Evolutionary conservation across 2,797 vertebrate species (phyloP).

Genomic region (Sebastes glaucus): DNA sequence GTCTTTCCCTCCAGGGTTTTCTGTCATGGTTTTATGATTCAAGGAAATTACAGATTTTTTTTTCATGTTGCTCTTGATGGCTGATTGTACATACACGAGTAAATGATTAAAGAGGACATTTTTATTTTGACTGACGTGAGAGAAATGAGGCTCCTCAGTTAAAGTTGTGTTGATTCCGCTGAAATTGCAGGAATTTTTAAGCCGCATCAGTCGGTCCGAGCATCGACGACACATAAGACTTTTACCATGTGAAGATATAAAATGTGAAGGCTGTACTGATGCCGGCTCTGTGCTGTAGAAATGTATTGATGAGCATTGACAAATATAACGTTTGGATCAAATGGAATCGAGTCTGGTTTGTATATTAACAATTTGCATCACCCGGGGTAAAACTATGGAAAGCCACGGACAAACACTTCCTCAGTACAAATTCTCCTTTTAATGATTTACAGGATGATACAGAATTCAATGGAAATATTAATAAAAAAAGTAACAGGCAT

Average conservation of each 20-base stretch:
- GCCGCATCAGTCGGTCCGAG: not conserved
- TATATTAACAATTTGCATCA: not conserved
- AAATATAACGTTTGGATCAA: slow-evolving; percentile 25
- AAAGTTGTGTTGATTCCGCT: slow-evolving; percentile 14
- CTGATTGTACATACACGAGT: slow-evolving; percentile 59
- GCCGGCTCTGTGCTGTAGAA: slow-evolving; percentile 13
- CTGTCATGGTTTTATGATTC: not conserved
- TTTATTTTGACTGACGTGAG: not conserved
- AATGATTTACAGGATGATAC: slow-evolving; percentile 34
- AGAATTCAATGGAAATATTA: slow-evolving; percentile 11
- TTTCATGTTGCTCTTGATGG: slow-evolving; percentile 37
- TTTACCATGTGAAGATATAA: not conserved
- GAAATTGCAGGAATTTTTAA: not conserved
- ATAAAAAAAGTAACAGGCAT: not conserved
- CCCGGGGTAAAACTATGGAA: not conserved
- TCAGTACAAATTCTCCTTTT: slow-evolving; percentile 39
- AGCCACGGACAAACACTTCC: not conserved
- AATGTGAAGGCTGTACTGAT: not conserved
- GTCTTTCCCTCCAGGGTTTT: not conserved
- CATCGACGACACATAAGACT: not conserved
- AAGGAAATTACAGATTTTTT: not conserved
- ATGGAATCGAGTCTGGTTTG: not conserved
- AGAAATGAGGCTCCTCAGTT: not conserved
- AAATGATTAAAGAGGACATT: slow-evolving; percentile 40
- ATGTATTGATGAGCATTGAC: slow-evolving; percentile 18